Evolutionary conservation across 2,113 vertebrate genomes (phyloP), one percentile per base, ranked within the genome.

Genomic region (Rhegmatorhina hoffmannsi): DNA sequence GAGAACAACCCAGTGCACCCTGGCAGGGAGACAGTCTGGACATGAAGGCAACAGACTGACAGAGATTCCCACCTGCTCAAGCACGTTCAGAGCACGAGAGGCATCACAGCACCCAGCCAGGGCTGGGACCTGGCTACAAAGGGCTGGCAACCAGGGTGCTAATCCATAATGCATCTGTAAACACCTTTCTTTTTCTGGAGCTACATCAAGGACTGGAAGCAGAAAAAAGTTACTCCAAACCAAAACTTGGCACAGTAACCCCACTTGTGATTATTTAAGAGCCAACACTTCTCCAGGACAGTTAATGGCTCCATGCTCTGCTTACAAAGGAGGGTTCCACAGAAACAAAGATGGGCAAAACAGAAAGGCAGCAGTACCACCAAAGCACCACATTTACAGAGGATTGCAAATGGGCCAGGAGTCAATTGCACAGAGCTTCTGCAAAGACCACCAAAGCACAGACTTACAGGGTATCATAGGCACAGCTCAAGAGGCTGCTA

Each of bases 201-300:
- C 90, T 82, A 94, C 95, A 96, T 96, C 90, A 96, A 96, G 74
- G 94, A 82, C 85, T 96, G 96, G 96, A 96, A 95, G 74, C 92
- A 96, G 93, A 96, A 96, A 92, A 95, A 96, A 96, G 67, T 90
- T 95, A 66, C 62, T 88, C 75, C 83, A 83, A 85, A 4, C 67
- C 82, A 85, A 83, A 95, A 90, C 67, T 77, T 95, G 96, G 96
- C 95, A 80, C 67, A 26, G 33, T 17, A 25, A 47, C 78, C 26
- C 55, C 0, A 0, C 67, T 50, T 80, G 49, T 62, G 75, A 93
- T 93, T 88, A 88, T 91, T 94, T 86, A 59, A 53, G 64, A 95
- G 94, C 85, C 88, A 94, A 33, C 82, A 88, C 25, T 26, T 93
- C 95, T 85, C 75, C 90, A 88, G 90, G 89, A 58, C 59, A 82